A percentile compares a stretch with the other conserved stretches of the same genome.
phyloP scores from a whole-genome alignment of 2,113 vertebrate genomes.

The Oreotrochilus melanogaster region DNA sequence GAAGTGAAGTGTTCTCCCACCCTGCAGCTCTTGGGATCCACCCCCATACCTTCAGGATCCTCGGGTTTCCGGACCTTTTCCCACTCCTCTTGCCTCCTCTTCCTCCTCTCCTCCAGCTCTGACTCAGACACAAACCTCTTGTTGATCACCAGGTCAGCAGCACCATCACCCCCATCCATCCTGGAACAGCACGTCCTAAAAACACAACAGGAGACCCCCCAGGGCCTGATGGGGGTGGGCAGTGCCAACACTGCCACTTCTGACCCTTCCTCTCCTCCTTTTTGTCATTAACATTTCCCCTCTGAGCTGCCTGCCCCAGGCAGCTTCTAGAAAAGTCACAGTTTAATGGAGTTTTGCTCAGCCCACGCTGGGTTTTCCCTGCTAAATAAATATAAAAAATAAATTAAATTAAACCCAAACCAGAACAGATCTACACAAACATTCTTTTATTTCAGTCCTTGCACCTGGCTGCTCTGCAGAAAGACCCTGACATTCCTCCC shows the following conservation, averaged over 20 bases:
- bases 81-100: constrained; percentile 96
- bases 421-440: not conserved
- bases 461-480: not conserved
- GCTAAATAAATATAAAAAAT: not conserved
- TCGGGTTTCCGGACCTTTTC: constrained; percentile 97
- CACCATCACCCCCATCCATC: constrained; percentile 84
- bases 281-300: not conserved
- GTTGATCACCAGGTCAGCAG: constrained; percentile 86
- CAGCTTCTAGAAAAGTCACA: not conserved
- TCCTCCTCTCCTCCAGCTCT: constrained; percentile 92
- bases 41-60: constrained; percentile 87
- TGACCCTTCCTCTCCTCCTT: not conserved
- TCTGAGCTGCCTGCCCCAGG: not conserved
- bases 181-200: constrained; percentile 42
- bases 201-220: not conserved
- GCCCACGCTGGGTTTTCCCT: not conserved
- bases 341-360: not conserved
- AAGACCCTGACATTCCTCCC: not conserved
- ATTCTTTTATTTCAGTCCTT: not conserved
- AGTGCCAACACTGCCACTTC: not conserved
- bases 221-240: too few relatives aligned
- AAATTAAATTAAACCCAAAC: not conserved
- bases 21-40: not conserved
- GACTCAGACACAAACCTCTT: constrained; percentile 94
- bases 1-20: not conserved